These are phyloP conservation scores for Epinotia ramella DNA, from an alignment of 2,888 invertebrate genomes.

Conservation along the genomic window DNA sequence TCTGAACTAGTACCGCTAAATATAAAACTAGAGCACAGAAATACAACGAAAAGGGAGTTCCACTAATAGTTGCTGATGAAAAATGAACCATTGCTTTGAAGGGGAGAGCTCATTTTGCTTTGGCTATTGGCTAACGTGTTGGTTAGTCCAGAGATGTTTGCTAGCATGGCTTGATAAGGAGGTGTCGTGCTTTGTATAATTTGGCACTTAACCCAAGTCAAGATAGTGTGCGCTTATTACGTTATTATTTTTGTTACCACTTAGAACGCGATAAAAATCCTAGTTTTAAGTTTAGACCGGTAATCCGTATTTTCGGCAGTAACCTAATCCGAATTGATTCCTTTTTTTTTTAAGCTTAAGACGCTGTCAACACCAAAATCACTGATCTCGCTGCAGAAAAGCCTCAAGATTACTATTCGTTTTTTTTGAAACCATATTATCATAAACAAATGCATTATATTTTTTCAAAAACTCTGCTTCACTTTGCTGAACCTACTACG, in stretches of 20 bases:
- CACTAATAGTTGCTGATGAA: conserved; percentile 19
- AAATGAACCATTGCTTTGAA: background rate
- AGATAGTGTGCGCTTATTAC: conserved; percentile 50
- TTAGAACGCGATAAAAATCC: background rate
- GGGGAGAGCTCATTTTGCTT: conserved; percentile 41
- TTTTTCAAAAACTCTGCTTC: too few species aligned
- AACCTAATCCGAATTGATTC: background rate
- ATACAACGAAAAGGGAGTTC: conserved; percentile 43
- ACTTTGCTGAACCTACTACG: too few species aligned
- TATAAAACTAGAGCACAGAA: conserved; percentile 49
- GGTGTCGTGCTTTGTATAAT: conserved; percentile 53
- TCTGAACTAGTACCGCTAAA: conserved; percentile 49
- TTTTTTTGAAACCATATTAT: too few species aligned
- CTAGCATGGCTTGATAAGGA: conserved; percentile 51
- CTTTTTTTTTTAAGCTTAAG: too few species aligned
- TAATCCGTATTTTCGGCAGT: background rate
- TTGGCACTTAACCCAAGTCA: conserved; percentile 52
- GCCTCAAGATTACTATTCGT: too few species aligned
- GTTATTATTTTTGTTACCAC: conserved; percentile 40
- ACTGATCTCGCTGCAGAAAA: too few species aligned
- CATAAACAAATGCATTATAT: too few species aligned
- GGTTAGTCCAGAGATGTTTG: conserved; percentile 51
- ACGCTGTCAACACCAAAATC: too few species aligned
- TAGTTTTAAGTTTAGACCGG: background rate
- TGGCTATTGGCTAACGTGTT: conserved; percentile 47